A percentile compares a stretch with the other conserved stretches of the same genome.
phyloP scores from a whole-genome alignment of 1,140 invertebrate species.

The Dysdera silvatica region DNA sequence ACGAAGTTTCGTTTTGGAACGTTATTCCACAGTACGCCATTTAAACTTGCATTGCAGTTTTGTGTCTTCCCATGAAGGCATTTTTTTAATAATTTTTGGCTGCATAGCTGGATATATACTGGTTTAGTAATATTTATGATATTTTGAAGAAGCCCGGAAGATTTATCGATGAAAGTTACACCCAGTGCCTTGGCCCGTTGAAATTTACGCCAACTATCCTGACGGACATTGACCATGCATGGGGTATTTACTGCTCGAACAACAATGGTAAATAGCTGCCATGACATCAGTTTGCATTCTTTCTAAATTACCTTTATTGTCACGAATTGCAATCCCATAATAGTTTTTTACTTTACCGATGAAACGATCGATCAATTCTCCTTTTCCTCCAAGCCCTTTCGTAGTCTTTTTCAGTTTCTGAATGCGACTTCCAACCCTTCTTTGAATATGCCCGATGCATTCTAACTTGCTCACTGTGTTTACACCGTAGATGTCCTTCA shows the following conservation, averaged over 20 bases:
- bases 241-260: not conserved
- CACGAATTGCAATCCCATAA: constrained; percentile 10
- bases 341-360: not conserved
- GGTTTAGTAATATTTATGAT: constrained; percentile 5
- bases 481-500: constrained; percentile 15
- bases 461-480: not conserved
- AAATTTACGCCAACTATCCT: constrained; percentile 3
- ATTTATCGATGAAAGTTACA: not conserved
- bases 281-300: constrained; percentile 1
- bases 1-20: constrained; percentile 12
- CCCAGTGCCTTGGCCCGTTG: not conserved
- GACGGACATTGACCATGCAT: not conserved
- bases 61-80: constrained; percentile 20
- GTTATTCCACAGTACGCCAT: constrained; percentile 1
- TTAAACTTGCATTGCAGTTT: constrained; percentile 14
- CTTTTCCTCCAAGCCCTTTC: not conserved
- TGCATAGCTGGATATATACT: not conserved
- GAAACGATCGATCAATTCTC: not conserved
- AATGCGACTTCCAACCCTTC: not conserved
- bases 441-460: not conserved
- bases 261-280: constrained; percentile 6
- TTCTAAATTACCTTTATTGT: not conserved
- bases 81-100: not conserved
- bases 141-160: not conserved
- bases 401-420: not conserved